These are phyloP conservation scores for Protaetia brevitarsis DNA, from an alignment of 1,140 invertebrate genomes.

Conservation along the genomic window DNA sequence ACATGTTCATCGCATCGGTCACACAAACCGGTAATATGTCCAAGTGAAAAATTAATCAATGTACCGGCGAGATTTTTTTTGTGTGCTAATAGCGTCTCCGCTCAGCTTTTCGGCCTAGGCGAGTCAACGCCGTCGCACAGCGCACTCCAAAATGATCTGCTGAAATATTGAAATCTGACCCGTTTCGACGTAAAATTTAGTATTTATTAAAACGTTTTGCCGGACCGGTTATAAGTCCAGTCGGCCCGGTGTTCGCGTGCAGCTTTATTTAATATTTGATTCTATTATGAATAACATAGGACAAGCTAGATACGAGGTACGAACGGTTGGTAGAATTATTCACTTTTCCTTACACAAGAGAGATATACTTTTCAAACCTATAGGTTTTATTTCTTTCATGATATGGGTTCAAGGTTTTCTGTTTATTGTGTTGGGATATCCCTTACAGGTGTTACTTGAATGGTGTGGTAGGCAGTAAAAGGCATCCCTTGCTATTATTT, in stretches of 20 bases:
- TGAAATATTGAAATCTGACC: slow-evolving; percentile 11
- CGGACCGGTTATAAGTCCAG: neutral
- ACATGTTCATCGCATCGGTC: neutral
- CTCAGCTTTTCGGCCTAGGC: neutral
- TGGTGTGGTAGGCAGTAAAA: too few species aligned
- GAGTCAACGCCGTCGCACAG: neutral
- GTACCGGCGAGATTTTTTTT: neutral
- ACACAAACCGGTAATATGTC: neutral
- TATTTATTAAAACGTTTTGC: slow-evolving; percentile 5
- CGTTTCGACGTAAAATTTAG: slow-evolving; percentile 1
- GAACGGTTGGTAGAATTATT: neutral
- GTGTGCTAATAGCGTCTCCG: neutral
- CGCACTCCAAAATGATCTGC: neutral
- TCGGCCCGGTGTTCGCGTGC: neutral
- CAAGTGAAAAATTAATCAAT: neutral
- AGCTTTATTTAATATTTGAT: neutral
- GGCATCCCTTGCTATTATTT: too few species aligned
- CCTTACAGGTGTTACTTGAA: too few species aligned
- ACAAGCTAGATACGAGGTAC: neutral
- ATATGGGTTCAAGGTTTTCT: too few species aligned
- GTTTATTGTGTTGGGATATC: too few species aligned
- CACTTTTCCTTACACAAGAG: too few species aligned
- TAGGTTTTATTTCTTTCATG: too few species aligned
- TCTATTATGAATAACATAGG: slow-evolving; percentile 4
- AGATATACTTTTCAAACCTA: too few species aligned